phyloP scores from a whole-genome alignment of 2,113 vertebrate genomes.

The Podarcis muralis region DNA sequence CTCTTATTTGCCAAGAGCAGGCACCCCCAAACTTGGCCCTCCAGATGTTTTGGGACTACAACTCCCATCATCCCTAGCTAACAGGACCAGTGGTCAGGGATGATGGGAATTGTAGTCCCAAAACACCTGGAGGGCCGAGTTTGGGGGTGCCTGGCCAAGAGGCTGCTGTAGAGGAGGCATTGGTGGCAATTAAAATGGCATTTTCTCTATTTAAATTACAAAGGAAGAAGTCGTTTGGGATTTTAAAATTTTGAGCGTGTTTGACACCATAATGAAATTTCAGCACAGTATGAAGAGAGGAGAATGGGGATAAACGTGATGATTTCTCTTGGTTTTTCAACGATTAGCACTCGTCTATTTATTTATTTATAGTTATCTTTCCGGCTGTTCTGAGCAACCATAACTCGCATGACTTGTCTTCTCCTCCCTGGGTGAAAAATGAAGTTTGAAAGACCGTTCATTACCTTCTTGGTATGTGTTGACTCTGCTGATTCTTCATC shows the following conservation, averaged over 20 bases:
- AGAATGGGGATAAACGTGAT: slow-evolving; percentile 35
- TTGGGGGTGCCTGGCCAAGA: no score
- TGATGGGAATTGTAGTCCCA: no score
- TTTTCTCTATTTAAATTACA: slow-evolving; percentile 37
- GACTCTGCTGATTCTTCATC: slow-evolving; percentile 81
- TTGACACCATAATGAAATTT: slow-evolving; percentile 46
- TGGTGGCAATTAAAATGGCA: background rate
- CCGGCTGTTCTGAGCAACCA: slow-evolving; percentile 66
- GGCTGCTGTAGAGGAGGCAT: no score
- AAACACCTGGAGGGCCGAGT: no score
- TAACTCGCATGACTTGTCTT: slow-evolving; percentile 72
- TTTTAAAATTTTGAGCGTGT: slow-evolving; percentile 42
- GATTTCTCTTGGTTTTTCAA: slow-evolving; percentile 51
- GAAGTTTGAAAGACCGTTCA: slow-evolving; percentile 83
- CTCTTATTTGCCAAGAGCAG: no score
- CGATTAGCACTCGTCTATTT: slow-evolving; percentile 42
- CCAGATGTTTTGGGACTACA: no score
- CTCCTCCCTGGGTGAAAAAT: slow-evolving; percentile 79
- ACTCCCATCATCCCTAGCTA: no score
- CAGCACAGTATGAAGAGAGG: slow-evolving; percentile 36
- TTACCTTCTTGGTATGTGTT: slow-evolving; percentile 78
- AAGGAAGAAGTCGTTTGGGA: slow-evolving; percentile 26
- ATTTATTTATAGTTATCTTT: slow-evolving; percentile 74
- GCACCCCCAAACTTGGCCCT: no score
- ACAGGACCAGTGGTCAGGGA: no score